Percentiles rank a stretch among this genome's conserved stretches.
Conservation (phyloP, 2,888 invertebrate species). For the Trileptium ribeirensis region DNA sequence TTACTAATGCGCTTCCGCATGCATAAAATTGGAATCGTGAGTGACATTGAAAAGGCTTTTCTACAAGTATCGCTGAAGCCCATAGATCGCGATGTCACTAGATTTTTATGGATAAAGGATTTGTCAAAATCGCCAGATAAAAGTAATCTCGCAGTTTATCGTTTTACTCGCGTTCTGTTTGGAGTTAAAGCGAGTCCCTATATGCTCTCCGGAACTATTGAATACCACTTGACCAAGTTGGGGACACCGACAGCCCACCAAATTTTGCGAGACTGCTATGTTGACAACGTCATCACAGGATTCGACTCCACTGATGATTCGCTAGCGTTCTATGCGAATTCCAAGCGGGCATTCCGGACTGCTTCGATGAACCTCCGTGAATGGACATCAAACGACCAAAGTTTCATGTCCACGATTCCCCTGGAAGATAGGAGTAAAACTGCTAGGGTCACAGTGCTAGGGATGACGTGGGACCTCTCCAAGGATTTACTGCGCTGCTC, state of each 20-base stretch:
- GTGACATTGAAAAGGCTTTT: conserved; percentile 25
- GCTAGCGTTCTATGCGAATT: background rate
- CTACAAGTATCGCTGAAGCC: conserved; percentile 30
- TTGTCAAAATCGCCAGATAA: background rate
- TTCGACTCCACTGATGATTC: background rate
- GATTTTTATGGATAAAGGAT: conserved; percentile 2
- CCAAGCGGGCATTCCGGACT: background rate
- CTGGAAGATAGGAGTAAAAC: background rate
- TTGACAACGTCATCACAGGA: conserved; percentile 6
- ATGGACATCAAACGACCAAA: background rate
- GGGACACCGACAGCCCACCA: background rate
- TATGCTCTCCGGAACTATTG: conserved; percentile 29
- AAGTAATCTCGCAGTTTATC: conserved; percentile 29
- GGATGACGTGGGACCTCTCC: background rate
- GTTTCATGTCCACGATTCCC: background rate
- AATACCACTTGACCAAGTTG: conserved; percentile 13
- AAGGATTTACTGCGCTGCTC: background rate
- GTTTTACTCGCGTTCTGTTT: conserved; percentile 37
- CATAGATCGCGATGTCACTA: conserved; percentile 30
- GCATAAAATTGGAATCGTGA: conserved; percentile 25
- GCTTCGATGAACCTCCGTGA: conserved; percentile 3
- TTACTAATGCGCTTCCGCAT: conserved; percentile 30
- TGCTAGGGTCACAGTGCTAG: background rate
- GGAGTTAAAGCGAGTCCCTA: conserved; percentile 33
- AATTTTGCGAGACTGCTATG: background rate